These are phyloP conservation scores for Eufriesea mexicana DNA, from an alignment of 1,140 invertebrate genomes.

Conservation along the genomic window DNA sequence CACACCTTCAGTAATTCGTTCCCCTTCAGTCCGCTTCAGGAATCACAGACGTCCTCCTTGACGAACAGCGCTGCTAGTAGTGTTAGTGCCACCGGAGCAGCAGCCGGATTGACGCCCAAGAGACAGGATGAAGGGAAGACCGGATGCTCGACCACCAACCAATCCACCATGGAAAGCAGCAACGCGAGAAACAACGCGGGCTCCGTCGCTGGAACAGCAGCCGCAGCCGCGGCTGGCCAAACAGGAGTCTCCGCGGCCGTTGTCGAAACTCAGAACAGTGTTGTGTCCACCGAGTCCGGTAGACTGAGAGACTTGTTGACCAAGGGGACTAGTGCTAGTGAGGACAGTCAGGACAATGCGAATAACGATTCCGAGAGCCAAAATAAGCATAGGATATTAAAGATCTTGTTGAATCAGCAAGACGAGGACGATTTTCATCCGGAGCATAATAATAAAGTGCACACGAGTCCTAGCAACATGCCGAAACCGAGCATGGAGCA, in stretches of 20 bases:
- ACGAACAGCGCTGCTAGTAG: constrained; percentile 57
- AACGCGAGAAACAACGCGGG: constrained; percentile 27
- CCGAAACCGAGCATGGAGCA: constrained; percentile 74
- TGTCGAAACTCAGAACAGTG: constrained; percentile 67
- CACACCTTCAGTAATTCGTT: constrained; percentile 83
- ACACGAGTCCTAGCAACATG: constrained; percentile 70
- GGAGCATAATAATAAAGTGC: constrained; percentile 72
- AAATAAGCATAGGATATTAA: constrained; percentile 86
- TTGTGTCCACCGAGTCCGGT: constrained; percentile 84
- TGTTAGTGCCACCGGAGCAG: constrained; percentile 50
- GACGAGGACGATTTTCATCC: constrained; percentile 88
- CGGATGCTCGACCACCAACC: constrained; percentile 36
- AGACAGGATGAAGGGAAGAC: constrained; percentile 31
- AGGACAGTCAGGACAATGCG: constrained; percentile 78
- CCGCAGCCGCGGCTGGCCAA: background rate
- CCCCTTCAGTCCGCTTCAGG: constrained; percentile 84
- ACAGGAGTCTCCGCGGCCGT: constrained; percentile 9
- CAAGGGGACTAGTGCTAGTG: constrained; percentile 82
- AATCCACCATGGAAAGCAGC: constrained; percentile 21
- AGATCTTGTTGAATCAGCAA: constrained; percentile 90
- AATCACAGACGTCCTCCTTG: constrained; percentile 74
- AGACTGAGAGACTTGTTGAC: constrained; percentile 87
- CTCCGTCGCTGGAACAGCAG: constrained; percentile 39
- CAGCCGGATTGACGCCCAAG: constrained; percentile 62
- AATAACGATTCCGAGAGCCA: constrained; percentile 77